A percentile compares a stretch with the other conserved stretches of the same genome.
phyloP scores from a whole-genome alignment of 2,888 invertebrate genomes.

The Metopia argyrocephala region DNA sequence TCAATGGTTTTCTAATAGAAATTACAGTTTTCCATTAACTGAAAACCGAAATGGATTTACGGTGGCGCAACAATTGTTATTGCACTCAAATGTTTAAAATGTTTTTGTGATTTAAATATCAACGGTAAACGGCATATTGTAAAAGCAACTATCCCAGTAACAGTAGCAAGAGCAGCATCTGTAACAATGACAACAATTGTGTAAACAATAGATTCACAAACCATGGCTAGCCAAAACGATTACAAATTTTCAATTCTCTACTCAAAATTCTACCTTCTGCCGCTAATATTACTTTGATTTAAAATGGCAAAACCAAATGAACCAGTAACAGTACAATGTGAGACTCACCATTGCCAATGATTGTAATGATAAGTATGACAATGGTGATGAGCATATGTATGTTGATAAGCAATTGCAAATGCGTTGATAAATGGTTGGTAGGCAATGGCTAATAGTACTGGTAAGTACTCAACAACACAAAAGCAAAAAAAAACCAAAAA shows the following conservation, averaged over 20 bases:
- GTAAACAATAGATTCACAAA: conserved; percentile 9
- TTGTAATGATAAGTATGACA: background rate
- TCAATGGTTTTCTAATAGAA: conserved; percentile 30
- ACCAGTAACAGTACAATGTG: background rate
- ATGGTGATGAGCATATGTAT: conserved; percentile 23
- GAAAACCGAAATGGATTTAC: conserved; percentile 43
- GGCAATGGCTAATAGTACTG: background rate
- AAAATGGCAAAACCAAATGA: no score
- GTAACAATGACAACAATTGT: background rate
- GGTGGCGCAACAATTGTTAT: conserved; percentile 30
- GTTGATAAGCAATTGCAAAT: conserved; percentile 47
- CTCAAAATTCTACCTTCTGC: background rate
- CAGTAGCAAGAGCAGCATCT: background rate
- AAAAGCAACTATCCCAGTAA: background rate
- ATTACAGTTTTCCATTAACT: conserved; percentile 52
- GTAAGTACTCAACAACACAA: background rate
- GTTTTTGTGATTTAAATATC: conserved; percentile 56
- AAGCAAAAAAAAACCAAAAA: background rate
- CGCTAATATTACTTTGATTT: no score
- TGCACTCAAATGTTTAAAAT: conserved; percentile 15
- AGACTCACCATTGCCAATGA: background rate
- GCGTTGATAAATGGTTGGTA: conserved; percentile 41
- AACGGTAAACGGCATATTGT: background rate
- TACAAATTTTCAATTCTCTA: conserved; percentile 31
- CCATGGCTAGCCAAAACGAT: conserved; percentile 40